Base-by-base conservation (phyloP, 2,888 invertebrate species). In the Eupithecia subfuscata region DNA sequence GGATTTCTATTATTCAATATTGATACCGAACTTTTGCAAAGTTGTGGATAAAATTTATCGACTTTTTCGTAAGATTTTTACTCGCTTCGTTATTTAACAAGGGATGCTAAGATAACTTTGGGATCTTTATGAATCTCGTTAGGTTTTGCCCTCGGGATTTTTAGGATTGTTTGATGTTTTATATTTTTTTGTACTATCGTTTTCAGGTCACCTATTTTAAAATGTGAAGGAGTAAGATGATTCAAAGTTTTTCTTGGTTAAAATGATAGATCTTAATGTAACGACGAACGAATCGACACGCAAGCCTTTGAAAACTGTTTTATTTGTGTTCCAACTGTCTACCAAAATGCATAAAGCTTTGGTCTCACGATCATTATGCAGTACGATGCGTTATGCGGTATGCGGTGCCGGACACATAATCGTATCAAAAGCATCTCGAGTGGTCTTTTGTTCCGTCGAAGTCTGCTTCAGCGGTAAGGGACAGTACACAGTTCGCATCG, bases 1-100 rank as follows among this genome's bases (percentile, higher is more conserved):
- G 63, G 63, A 76, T 77, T 78, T 78, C 73, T 78, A 78, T 75
- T 78, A 79, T 78, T 75, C 70, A 77, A 73, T 78, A 77, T 56
- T 76, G 78, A 74, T 71, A 72, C 69, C 75, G 63, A 37, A 75
- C 37, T 77, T 74, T 70, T 22, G 9, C 30, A 43, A 73, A 65
- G 37, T 72, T 77, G 65, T 8, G 16, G 60, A 56, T 60, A 73
- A 67, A 73, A 69, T 75, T n/a, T 73, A 73, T 75, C 68, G 71
- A 76, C 73, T 52, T 76, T 73, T 65, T 45, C 7, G 56, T 71
- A 73, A 65, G 18, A 71, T 74, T 78, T 74, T 73, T 75, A 69
- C 69, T 40, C 40, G n/a, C 43, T 68, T n/a, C 76, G 76, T 77
- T 79, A 76, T 70, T 76, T 78, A 72, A 75, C 73, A 73, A 73